These are phyloP conservation scores for Ips typographus DNA, from an alignment of 1,140 invertebrate species.

Conservation along the genomic window DNA sequence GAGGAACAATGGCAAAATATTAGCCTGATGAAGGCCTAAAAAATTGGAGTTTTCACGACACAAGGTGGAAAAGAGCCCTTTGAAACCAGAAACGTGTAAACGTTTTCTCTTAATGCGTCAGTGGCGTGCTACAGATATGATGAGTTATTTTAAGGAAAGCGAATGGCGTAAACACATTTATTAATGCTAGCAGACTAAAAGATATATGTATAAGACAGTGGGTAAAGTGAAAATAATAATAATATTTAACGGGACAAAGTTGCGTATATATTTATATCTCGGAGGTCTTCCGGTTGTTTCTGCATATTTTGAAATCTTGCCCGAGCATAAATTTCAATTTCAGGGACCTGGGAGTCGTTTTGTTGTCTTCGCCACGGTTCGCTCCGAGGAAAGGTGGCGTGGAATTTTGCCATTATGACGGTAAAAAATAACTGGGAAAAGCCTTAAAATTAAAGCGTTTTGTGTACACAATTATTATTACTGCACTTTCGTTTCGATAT, in stretches of 20 bases:
- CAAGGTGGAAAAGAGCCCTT: slow-evolving; percentile 14
- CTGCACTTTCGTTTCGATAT: slow-evolving; percentile 9
- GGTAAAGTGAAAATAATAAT: slow-evolving; percentile 31
- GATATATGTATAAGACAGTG: slow-evolving; percentile 19
- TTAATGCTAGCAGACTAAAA: slow-evolving; percentile 7
- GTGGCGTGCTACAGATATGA: background rate
- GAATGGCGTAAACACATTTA: slow-evolving; percentile 23
- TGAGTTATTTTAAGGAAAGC: background rate
- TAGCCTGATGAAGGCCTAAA: slow-evolving; percentile 28
- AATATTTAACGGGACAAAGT: slow-evolving; percentile 23
- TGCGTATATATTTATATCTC: background rate
- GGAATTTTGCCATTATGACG: no score
- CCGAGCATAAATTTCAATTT: slow-evolving; percentile 4
- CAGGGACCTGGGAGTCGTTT: background rate
- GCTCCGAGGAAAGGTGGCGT: background rate
- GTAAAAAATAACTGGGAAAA: background rate
- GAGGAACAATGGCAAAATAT: slow-evolving; percentile 18
- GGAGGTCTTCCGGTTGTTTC: slow-evolving; percentile 19
- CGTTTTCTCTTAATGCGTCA: slow-evolving; percentile 10
- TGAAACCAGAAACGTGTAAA: slow-evolving; percentile 29
- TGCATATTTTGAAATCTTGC: slow-evolving; percentile 29
- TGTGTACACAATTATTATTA: background rate
- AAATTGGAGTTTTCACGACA: slow-evolving; percentile 19
- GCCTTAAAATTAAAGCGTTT: background rate
- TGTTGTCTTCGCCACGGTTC: background rate